These are phyloP conservation scores for Enteromius afrohamiltoni DNA, from an alignment of 2,797 vertebrate species.

Conservation along the genomic window DNA sequence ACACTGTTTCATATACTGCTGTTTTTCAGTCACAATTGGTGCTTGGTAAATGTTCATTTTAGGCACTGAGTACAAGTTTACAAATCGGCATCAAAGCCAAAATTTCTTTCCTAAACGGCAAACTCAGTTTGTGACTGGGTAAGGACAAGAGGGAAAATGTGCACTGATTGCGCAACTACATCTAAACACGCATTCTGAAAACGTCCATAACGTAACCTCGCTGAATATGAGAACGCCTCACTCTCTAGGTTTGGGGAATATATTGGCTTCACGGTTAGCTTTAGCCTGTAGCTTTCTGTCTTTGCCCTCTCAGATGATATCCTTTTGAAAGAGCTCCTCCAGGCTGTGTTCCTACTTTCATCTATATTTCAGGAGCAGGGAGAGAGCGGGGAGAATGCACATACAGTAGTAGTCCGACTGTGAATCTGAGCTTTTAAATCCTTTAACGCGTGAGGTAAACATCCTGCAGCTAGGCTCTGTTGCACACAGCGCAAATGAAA, in stretches of 20 bases:
- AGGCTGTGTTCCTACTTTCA: constrained; percentile 67
- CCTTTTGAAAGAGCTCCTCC: constrained; percentile 63
- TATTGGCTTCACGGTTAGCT: constrained; percentile 4
- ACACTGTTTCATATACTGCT: neutral
- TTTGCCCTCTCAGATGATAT: constrained; percentile 39
- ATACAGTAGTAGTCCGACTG: constrained; percentile 22
- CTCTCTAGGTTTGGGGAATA: neutral
- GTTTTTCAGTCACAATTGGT: neutral
- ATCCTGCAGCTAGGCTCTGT: constrained; percentile 43
- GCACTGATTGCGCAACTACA: neutral
- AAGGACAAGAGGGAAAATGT: neutral
- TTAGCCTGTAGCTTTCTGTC: constrained; percentile 35
- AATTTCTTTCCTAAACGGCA: neutral
- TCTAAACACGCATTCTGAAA: neutral
- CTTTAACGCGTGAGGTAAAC: constrained; percentile 53
- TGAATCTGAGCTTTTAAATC: constrained; percentile 53
- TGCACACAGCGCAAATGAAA: constrained; percentile 41
- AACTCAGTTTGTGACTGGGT: neutral
- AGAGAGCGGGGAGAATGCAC: constrained; percentile 32
- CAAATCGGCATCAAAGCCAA: neutral
- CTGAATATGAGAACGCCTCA: neutral
- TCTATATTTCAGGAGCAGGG: constrained; percentile 68
- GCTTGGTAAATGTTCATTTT: neutral
- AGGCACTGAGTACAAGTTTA: neutral
- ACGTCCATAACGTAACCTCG: neutral